These are phyloP conservation scores for Leguminivora glycinivorella DNA, from an alignment of 1,140 invertebrate species.

Conservation along the genomic window DNA sequence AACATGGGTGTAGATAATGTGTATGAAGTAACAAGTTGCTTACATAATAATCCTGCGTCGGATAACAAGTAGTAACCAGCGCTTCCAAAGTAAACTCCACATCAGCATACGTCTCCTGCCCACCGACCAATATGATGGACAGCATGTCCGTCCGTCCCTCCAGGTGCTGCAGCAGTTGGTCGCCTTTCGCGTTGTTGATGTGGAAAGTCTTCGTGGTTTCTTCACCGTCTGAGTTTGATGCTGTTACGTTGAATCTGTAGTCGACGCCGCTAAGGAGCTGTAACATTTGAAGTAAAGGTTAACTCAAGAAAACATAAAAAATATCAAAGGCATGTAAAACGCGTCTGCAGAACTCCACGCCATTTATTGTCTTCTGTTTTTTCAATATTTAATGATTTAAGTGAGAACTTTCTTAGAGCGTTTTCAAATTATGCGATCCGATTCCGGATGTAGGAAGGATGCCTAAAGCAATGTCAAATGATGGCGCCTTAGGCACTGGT, in stretches of 20 bases:
- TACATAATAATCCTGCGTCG: conserved; percentile 50
- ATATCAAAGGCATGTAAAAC: no score
- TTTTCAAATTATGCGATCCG: no score
- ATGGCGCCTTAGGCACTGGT: no score
- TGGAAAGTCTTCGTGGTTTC: conserved; percentile 39
- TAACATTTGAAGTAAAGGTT: conserved; percentile 10
- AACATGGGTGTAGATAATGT: no score
- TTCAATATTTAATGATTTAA: no score
- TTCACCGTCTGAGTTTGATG: conserved; percentile 27
- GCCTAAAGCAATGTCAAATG: no score
- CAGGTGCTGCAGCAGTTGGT: conserved; percentile 37
- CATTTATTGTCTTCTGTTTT: no score
- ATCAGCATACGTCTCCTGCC: conserved; percentile 40
- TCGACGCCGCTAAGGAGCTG: conserved; percentile 48
- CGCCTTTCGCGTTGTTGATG: conserved; percentile 47
- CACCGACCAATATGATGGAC: conserved; percentile 43
- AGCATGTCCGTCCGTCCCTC: conserved; percentile 44
- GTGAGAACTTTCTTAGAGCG: no score
- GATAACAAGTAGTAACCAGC: conserved; percentile 45
- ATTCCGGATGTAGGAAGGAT: no score
- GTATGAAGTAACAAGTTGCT: conserved; percentile 28
- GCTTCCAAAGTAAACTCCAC: conserved; percentile 45
- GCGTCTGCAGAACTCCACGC: no score
- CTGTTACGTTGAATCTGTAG: conserved; percentile 48
- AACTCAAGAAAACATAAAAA: background rate